A percentile compares a stretch with the other conserved stretches of the same genome.
Evolutionary conservation across 2,888 invertebrate genomes (phyloP).

Genomic region (Charanyca ferruginea): DNA sequence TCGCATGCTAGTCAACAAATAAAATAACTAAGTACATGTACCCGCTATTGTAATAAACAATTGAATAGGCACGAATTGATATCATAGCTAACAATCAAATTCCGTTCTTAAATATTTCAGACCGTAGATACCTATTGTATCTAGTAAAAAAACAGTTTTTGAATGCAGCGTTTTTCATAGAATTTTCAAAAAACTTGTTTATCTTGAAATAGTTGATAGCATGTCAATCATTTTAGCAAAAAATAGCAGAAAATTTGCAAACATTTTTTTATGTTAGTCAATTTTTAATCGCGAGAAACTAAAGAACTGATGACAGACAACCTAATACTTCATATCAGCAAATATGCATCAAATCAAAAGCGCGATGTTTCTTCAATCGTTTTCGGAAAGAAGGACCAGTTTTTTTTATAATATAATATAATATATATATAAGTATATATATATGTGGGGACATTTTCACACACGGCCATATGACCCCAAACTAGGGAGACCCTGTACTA

Average conservation of each 20-base stretch:
- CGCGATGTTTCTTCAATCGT: neutral
- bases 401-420: neutral
- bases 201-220: neutral
- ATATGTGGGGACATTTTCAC: no score
- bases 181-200: neutral
- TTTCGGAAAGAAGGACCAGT: neutral
- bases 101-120: constrained; percentile 3
- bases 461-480: no score
- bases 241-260: neutral
- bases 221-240: constrained; percentile 8
- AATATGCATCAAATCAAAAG: neutral
- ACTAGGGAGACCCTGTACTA: no score
- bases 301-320: no score
- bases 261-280: neutral
- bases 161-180: neutral
- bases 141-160: neutral
- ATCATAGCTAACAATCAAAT: constrained; percentile 33
- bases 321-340: no score
- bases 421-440: no score
- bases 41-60: constrained; percentile 43
- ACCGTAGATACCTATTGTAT: neutral
- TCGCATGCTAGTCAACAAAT: constrained; percentile 20
- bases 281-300: no score
- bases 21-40: constrained; percentile 23
- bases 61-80: constrained; percentile 45